Evolutionary conservation across 2,888 invertebrate genomes (phyloP).

Genomic region (Cabera pusaria): DNA sequence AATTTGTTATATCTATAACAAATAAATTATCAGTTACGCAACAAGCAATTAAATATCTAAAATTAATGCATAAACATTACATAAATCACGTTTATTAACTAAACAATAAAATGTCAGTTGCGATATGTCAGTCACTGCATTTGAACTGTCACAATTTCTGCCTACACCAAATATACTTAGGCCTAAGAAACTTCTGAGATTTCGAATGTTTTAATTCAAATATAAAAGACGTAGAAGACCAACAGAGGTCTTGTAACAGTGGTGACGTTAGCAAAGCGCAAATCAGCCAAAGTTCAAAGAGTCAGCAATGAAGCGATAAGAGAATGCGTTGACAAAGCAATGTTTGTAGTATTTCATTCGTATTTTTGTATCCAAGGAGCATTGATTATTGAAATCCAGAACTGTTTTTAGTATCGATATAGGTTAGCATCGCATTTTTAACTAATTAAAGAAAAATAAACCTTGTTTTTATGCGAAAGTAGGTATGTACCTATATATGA

Average conservation of each 20-base stretch:
- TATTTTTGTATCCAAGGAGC: slow-evolving; percentile 49
- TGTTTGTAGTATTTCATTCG: slow-evolving; percentile 45
- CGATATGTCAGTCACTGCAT: slow-evolving; percentile 46
- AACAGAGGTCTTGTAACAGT: slow-evolving; percentile 39
- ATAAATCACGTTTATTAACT: slow-evolving; percentile 59
- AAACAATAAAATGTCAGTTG: slow-evolving; percentile 58
- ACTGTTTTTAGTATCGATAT: too few species aligned
- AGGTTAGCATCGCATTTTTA: too few species aligned
- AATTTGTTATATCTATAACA: slow-evolving; percentile 21
- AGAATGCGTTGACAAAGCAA: slow-evolving; percentile 58
- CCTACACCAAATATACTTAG: slow-evolving; percentile 39
- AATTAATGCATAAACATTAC: slow-evolving; percentile 42
- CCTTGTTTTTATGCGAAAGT: too few species aligned
- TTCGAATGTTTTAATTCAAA: not conserved
- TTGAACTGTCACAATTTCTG: slow-evolving; percentile 56
- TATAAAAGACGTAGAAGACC: not conserved
- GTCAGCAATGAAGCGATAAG: slow-evolving; percentile 58
- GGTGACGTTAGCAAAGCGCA: slow-evolving; percentile 55
- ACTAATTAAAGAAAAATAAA: too few species aligned
- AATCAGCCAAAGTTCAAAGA: slow-evolving; percentile 69
- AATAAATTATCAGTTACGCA: slow-evolving; percentile 24
- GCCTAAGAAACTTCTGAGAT: slow-evolving; percentile 30
- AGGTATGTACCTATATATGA: too few species aligned
- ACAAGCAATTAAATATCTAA: slow-evolving; percentile 41
- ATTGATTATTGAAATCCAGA: too few species aligned